Evolutionary conservation across 2,888 invertebrate genomes (phyloP).

Genomic region (Habroteleia sp.): DNA sequence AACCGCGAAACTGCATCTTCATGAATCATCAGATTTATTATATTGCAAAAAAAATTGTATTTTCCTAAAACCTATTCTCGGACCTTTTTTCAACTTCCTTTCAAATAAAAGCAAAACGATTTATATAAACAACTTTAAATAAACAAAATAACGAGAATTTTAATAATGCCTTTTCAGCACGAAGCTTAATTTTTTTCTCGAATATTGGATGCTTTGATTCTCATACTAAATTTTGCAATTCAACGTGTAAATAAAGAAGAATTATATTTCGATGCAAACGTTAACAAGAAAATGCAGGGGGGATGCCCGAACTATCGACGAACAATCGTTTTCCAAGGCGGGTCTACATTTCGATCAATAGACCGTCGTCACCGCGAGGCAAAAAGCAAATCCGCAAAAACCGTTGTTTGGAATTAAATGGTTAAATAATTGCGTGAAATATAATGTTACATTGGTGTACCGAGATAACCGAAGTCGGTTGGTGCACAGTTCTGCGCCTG

Average conservation of each 20-base stretch:
- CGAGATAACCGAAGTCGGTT: constrained; percentile 4
- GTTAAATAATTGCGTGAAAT: constrained; percentile 23
- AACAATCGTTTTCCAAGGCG: constrained; percentile 18
- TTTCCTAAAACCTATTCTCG: too few relatives aligned
- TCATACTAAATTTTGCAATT: too few relatives aligned
- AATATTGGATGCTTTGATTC: too few relatives aligned
- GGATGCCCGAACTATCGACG: background rate
- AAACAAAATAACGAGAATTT: too few relatives aligned
- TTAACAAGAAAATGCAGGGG: background rate
- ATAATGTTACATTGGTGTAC: constrained; percentile 11
- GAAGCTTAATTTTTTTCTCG: too few relatives aligned
- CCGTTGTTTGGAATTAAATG: constrained; percentile 18
- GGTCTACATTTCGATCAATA: constrained; percentile 10
- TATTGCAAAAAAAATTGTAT: too few relatives aligned
- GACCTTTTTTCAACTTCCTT: too few relatives aligned
- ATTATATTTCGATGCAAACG: background rate
- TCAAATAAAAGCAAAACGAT: too few relatives aligned
- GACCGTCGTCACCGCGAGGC: background rate
- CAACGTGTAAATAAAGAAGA: background rate
- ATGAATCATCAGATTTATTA: too few relatives aligned
- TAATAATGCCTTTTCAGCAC: too few relatives aligned
- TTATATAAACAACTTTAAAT: too few relatives aligned
- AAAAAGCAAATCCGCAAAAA: constrained; percentile 11
- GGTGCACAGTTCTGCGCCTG: constrained; percentile 14
- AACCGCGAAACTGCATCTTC: too few relatives aligned